Evolutionary conservation across 2,113 vertebrate species (phyloP).

Genomic region (Anthoscopus minutus): DNA sequence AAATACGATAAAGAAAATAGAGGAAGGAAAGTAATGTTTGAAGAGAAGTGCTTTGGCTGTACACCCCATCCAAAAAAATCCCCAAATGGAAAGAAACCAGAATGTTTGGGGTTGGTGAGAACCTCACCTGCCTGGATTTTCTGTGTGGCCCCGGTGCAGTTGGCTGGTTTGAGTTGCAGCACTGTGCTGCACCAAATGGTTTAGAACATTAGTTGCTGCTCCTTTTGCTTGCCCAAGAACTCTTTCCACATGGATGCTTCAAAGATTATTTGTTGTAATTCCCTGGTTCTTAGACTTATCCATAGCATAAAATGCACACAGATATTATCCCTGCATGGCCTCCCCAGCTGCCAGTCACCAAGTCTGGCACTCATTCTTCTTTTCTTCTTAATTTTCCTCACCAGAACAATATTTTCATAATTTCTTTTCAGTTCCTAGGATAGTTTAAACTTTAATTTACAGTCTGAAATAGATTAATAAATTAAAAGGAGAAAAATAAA

Average conservation of each 20-base stretch:
- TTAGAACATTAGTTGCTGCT: constrained; percentile 53
- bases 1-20: not conserved
- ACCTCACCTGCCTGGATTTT: constrained; percentile 18
- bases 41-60: not conserved
- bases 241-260: constrained; percentile 61
- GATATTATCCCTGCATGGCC: not conserved
- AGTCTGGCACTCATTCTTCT: not conserved
- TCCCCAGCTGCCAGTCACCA: not conserved
- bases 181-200: constrained; percentile 51
- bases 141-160: constrained; percentile 2
- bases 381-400: not conserved
- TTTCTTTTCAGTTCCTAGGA: not conserved
- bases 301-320: constrained; percentile 47
- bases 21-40: not conserved
- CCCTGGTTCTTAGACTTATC: constrained; percentile 65
- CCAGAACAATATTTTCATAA: not conserved
- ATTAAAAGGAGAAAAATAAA: not conserved
- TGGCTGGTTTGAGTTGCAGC: constrained; percentile 19
- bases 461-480: not conserved
- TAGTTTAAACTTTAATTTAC: not conserved
- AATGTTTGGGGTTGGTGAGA: not conserved
- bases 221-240: constrained; percentile 64
- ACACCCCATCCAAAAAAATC: not conserved
- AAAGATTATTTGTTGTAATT: constrained; percentile 37
- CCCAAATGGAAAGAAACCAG: not conserved